Percentiles rank a stretch among this genome's conserved stretches.
Evolutionary conservation across 2,888 invertebrate genomes (phyloP).

Genomic region (Molorchus minor): DNA sequence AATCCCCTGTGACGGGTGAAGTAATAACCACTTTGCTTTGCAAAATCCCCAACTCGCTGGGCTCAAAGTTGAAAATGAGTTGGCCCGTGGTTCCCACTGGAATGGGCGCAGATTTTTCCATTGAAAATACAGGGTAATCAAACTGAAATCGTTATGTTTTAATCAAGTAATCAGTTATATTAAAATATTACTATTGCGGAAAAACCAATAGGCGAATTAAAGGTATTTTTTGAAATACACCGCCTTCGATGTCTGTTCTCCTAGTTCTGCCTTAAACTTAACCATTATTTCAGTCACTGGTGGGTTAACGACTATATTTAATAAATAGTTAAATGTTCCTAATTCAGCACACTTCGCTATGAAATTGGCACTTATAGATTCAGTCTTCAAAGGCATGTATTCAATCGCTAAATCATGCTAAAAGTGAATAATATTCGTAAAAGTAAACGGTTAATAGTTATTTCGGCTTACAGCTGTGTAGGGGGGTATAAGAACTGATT

Average conservation of each 20-base stretch:
- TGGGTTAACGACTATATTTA: conserved; percentile 48
- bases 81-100: conserved; percentile 36
- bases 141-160: conserved; percentile 38
- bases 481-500: conserved; percentile 46
- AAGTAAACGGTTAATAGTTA: background rate
- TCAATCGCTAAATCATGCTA: conserved; percentile 45
- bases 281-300: conserved; percentile 49
- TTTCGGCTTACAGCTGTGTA: conserved; percentile 51
- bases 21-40: conserved; percentile 47
- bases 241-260: conserved; percentile 42
- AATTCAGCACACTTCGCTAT: conserved; percentile 61
- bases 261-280: conserved; percentile 49
- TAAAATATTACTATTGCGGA: conserved; percentile 42
- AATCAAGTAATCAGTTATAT: conserved; percentile 6
- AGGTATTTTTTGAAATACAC: conserved; percentile 48
- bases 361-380: conserved; percentile 47
- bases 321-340: conserved; percentile 67
- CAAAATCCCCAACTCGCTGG: conserved; percentile 50
- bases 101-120: conserved; percentile 35
- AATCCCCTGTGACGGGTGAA: conserved; percentile 54
- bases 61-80: conserved; percentile 53
- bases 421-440: conserved; percentile 17
- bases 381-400: conserved; percentile 48
- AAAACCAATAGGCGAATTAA: conserved; percentile 46
- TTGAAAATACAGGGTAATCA: conserved; percentile 46